These are phyloP conservation scores for Pipa parva DNA, from an alignment of 2,113 vertebrate species.

Conservation along the genomic window DNA sequence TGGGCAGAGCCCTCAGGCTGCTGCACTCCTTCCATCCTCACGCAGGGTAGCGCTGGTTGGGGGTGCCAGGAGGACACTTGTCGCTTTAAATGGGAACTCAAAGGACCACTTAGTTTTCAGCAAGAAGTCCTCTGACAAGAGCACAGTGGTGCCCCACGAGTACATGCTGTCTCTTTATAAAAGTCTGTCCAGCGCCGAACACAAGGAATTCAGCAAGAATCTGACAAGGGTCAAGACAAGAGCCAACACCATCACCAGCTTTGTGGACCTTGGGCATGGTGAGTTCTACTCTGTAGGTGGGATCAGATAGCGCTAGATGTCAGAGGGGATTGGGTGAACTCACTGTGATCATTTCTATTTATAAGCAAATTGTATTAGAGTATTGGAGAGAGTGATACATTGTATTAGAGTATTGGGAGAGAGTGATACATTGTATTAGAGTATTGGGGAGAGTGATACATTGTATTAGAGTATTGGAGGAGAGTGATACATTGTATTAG, in stretches of 20 bases:
- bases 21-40: slow-evolving; percentile 6
- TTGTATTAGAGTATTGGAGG: too few species aligned
- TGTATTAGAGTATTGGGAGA: too few species aligned
- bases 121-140: slow-evolving; percentile 48
- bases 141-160: slow-evolving; percentile 68
- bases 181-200: slow-evolving; percentile 56
- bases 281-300: slow-evolving; percentile 11
- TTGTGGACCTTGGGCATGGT: slow-evolving; percentile 67
- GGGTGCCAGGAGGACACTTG: slow-evolving; percentile 20
- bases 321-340: too few species aligned
- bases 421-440: too few species aligned
- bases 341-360: background rate
- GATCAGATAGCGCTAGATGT: background rate
- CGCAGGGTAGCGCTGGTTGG: background rate
- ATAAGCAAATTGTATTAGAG: background rate
- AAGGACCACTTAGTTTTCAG: slow-evolving; percentile 12
- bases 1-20: slow-evolving; percentile 43
- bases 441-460: too few species aligned
- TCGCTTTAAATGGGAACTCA: slow-evolving; percentile 8
- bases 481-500: too few species aligned
- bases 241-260: slow-evolving; percentile 77
- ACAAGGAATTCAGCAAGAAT: slow-evolving; percentile 41
- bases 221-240: slow-evolving; percentile 45
- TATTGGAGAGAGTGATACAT: too few species aligned
- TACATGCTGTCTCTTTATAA: slow-evolving; percentile 80